Evolutionary conservation across 2,888 invertebrate species (phyloP).

Genomic region (Leptopilina myrica): DNA sequence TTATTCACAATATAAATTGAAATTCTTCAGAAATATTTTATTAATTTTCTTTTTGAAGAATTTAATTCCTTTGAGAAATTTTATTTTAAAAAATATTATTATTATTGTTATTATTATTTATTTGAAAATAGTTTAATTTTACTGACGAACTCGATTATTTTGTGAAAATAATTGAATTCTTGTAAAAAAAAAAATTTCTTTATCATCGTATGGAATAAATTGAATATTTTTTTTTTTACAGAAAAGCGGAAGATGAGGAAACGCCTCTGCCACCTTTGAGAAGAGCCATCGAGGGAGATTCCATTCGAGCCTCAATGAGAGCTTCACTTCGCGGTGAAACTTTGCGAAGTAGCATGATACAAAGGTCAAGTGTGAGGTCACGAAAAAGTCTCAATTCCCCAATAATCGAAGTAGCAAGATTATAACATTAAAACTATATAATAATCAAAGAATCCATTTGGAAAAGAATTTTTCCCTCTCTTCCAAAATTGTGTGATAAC

Average conservation of each 20-base stretch:
- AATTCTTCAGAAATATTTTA: too few relatives aligned
- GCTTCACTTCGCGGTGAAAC: constrained; percentile 83
- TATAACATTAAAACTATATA: not conserved
- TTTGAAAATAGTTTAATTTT: too few relatives aligned
- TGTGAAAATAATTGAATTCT: too few relatives aligned
- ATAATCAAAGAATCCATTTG: not conserved
- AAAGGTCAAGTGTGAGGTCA: constrained; percentile 78
- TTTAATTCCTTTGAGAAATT: too few relatives aligned
- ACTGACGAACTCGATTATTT: too few relatives aligned
- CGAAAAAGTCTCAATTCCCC: constrained; percentile 61
- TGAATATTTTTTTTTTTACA: constrained; percentile 53
- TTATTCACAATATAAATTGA: too few relatives aligned
- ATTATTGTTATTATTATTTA: too few relatives aligned
- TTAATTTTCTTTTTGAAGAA: too few relatives aligned
- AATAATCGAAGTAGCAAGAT: constrained; percentile 25
- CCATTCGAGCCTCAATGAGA: constrained; percentile 75
- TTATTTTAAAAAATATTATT: too few relatives aligned
- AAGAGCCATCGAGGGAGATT: constrained; percentile 69
- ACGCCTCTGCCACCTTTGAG: constrained; percentile 67
- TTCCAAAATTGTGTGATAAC: constrained; percentile 2
- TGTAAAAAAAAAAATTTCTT: too few relatives aligned
- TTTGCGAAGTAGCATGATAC: constrained; percentile 79
- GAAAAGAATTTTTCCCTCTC: not conserved
- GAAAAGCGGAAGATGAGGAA: constrained; percentile 73
- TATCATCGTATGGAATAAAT: not conserved